Evolutionary conservation across 2,888 invertebrate genomes (phyloP), one percentile per base, ranked within the genome.

Genomic region (Perizoma flavofasciatum): DNA sequence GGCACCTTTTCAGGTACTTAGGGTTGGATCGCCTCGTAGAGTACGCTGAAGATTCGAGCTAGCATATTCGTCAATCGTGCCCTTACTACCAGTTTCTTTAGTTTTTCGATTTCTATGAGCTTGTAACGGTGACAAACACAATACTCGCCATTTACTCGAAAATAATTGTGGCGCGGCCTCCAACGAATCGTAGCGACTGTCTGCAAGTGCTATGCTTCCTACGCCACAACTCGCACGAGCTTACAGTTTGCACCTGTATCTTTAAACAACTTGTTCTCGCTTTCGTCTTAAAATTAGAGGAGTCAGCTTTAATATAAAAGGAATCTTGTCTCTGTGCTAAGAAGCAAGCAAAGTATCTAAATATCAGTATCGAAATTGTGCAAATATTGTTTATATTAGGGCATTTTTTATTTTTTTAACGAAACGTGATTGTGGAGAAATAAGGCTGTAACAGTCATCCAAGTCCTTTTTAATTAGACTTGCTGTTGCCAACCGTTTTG

Each of bases 1-100:
- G 87, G 86, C 89, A 89, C 89, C 88, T 89, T 88, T 86, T 87
- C 88, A 86, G 86, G 86, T 88, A 88, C 86, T 88, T 88, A 86
- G 81, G 83, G 83, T 77, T 71, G 85, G 82, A 87, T 84, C 80
- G 79, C 77, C 75, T 81, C 77, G 79, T 77, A 79, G 80, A 83
- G 80, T 80, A 77, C 72, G 76, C 72, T 70, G 74, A 77, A 81
- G 81, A 81, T 78, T 81, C 80, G 68, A 73, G 74, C 74, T 72
- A 78, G 77, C 79, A 78, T 81, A 82, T 81, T 83, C 82, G 81
- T 82, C 82, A 83, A 83, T 75, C 63, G 63, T 59, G 61, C 74
- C 77, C 72, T 66, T 85, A 84, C 83, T 73, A 79, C 56, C 41
- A 10, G n/a, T n/a, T n/a, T n/a, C n/a, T 4, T n/a, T 2, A 41